Base-by-base conservation (phyloP, 2,797 vertebrate genomes). In the Sebastes diploproa region DNA sequence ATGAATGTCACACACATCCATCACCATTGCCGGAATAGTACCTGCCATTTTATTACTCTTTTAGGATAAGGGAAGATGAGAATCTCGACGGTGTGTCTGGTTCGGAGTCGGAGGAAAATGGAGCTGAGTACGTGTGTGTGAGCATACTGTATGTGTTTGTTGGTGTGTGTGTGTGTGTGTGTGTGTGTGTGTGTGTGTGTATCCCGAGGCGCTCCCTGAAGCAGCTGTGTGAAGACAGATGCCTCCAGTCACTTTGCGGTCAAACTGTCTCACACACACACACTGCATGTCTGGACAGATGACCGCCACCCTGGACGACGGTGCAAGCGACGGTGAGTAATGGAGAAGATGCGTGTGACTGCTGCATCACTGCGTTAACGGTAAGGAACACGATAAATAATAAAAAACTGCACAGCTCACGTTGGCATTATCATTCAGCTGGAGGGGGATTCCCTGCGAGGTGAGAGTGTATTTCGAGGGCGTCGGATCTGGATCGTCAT, bases 1-100 rank as follows among this genome's bases (percentile, higher is more conserved):
- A 83, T 80, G 65, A 85, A 90, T 82, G 85, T 70, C 80, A 72
- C 72, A 73, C n/a, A 67, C 27, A 23, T 86, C 80, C 36, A 10
- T 77, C 75, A 77, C 56, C 22, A 2, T 9, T 64, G 72, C 64
- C 36, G 60, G 58, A 54, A 75, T 12, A 60, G 6, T n/a, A 62
- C 29, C 75, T 63, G 58, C 14, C 29, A 16, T 79, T 90, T 85
- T 66, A 32, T 64, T 55, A 58, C 52, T 16, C 70, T 55, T 82
- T 65, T 23, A 56, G 30, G 63, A 73, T 55, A 29, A 82, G 11
- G 42, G 25, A 30, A 60, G 42, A 86, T 71, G 38, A 78, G 83
- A 85, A 72, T 80, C 52, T 66, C 52, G 20, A 76, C 22, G 5
- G n/a, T 9, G 32, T 61, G 38, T 66, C 38, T 77, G 69, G 34